Conservation (phyloP, 2,888 invertebrate species). For the Pemphredon lugubris region DNA sequence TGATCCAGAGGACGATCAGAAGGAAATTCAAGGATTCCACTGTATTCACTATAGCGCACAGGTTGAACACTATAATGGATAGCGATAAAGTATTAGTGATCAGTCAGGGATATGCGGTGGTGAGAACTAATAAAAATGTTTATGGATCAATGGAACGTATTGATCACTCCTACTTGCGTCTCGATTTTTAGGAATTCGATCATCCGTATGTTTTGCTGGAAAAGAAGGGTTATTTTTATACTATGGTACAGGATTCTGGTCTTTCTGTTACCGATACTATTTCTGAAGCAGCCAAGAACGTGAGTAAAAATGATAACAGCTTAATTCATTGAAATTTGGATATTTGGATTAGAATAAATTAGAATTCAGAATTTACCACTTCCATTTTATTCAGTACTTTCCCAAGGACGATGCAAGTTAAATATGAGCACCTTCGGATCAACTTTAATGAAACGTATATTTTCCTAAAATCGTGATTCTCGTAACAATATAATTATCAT, state of each 20-base stretch:
- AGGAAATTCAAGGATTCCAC: conserved; percentile 83
- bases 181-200: conserved; percentile 85
- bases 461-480: too few species aligned
- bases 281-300: conserved; percentile 77
- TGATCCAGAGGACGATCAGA: conserved; percentile 83
- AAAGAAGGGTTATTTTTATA: conserved; percentile 85
- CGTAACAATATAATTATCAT: too few species aligned
- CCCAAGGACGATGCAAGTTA: too few species aligned
- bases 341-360: too few species aligned
- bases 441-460: too few species aligned
- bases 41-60: conserved; percentile 84
- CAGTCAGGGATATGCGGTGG: conserved; percentile 81
- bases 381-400: too few species aligned
- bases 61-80: conserved; percentile 85
- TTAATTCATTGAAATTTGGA: too few species aligned
- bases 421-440: too few species aligned
- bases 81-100: conserved; percentile 83
- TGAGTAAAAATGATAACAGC: conserved; percentile 47
- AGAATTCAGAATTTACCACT: background rate
- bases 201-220: conserved; percentile 87
- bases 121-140: conserved; percentile 65
- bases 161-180: too few species aligned
- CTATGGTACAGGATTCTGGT: conserved; percentile 88
- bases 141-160: too few species aligned
- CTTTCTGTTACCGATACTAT: conserved; percentile 76